phyloP scores from a whole-genome alignment of 2,888 invertebrate genomes.

The Nomada lathburiana region DNA sequence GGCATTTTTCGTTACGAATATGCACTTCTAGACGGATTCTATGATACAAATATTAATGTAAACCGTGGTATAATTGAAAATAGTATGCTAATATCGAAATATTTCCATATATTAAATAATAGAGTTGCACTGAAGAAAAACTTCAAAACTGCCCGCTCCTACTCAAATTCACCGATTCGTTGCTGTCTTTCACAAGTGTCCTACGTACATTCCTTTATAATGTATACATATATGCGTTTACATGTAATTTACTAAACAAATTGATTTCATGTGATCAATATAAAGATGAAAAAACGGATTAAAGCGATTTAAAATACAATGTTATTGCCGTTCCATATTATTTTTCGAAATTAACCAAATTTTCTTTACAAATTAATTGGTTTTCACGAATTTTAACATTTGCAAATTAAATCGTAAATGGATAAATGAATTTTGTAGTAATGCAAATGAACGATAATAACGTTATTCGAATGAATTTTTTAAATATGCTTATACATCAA shows the following conservation, averaged over 20 bases:
- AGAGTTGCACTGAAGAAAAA: not conserved
- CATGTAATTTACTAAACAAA: not conserved
- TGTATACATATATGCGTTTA: not conserved
- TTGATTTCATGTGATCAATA: not conserved
- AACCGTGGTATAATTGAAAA: not conserved
- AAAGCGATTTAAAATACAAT: not conserved
- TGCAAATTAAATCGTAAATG: no score
- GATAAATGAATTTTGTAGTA: not conserved
- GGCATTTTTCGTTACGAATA: not conserved
- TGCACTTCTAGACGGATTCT: not conserved
- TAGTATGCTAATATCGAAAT: not conserved
- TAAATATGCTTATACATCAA: conserved; percentile 15
- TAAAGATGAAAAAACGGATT: no score
- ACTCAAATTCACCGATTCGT: not conserved
- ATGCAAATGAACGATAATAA: not conserved
- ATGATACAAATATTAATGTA: not conserved
- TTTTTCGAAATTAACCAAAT: not conserved
- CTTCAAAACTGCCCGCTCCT: conserved; percentile 11
- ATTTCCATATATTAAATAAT: not conserved
- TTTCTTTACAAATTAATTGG: not conserved
- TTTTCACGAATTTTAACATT: not conserved
- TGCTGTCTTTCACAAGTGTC: not conserved
- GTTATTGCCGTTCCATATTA: not conserved
- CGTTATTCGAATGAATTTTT: not conserved
- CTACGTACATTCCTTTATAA: no score